These are phyloP conservation scores for Pseudolycoriella hygida DNA, from an alignment of 2,888 invertebrate genomes.

Conservation along the genomic window DNA sequence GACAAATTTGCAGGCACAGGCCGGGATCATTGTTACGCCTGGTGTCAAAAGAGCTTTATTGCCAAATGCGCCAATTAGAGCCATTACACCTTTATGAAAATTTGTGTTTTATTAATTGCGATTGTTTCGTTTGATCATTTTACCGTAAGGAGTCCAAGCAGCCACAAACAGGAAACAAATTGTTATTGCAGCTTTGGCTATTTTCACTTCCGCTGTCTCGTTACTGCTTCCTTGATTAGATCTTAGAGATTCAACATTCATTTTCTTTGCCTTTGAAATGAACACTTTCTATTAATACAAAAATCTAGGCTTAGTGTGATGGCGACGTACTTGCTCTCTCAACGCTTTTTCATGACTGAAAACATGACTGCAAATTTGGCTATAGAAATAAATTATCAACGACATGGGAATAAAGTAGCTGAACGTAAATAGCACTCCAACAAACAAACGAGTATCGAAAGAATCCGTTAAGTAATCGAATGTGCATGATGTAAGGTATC, in stretches of 20 bases:
- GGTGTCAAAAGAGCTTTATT: constrained; percentile 55
- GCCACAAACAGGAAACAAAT: constrained; percentile 70
- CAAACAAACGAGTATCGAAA: constrained; percentile 61
- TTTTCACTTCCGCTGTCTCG: constrained; percentile 63
- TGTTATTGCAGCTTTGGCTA: constrained; percentile 76
- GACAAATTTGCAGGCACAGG: constrained; percentile 70
- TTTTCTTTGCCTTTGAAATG: constrained; percentile 56
- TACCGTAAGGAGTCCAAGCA: constrained; percentile 83
- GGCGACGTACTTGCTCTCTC: constrained; percentile 36
- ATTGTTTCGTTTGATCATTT: constrained; percentile 26
- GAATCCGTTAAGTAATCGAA: constrained; percentile 69
- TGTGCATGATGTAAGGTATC: constrained; percentile 70
- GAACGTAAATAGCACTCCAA: constrained; percentile 55
- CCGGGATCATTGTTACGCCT: constrained; percentile 66
- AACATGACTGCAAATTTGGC: constrained; percentile 75
- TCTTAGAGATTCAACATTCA: constrained; percentile 74
- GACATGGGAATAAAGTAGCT: constrained; percentile 61
- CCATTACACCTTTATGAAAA: constrained; percentile 16
- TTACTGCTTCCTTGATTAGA: constrained; percentile 43
- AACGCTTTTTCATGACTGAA: constrained; percentile 70
- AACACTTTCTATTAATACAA: not conserved
- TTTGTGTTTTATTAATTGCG: not conserved
- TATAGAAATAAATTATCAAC: constrained; percentile 67
- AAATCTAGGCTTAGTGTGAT: constrained; percentile 16
- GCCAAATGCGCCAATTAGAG: constrained; percentile 69